These are phyloP conservation scores for Corythucha ciliata DNA, from an alignment of 2,888 invertebrate species.

Conservation along the genomic window DNA sequence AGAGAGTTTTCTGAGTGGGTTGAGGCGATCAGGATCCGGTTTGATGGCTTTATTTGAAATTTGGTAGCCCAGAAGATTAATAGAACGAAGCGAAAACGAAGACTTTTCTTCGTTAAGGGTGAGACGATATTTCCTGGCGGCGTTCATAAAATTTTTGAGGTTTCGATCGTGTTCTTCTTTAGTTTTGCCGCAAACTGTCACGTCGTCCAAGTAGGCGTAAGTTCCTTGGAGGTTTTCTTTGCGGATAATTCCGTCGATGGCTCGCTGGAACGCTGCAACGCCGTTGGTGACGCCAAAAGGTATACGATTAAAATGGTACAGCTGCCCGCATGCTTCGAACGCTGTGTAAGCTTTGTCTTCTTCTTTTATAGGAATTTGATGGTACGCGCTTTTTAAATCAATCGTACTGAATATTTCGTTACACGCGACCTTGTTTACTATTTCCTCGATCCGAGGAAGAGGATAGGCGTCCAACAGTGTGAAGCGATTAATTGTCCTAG, in stretches of 20 bases:
- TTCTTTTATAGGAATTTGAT: slow-evolving; percentile 9
- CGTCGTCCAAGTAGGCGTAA: slow-evolving; percentile 18
- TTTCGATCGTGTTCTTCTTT: slow-evolving; percentile 14
- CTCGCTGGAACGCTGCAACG: slow-evolving; percentile 3
- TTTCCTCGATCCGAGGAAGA: slow-evolving; percentile 42
- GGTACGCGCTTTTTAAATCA: slow-evolving; percentile 11
- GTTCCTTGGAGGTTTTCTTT: slow-evolving; percentile 17
- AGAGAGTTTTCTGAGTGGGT: too few species aligned
- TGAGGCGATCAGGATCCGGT: too few species aligned
- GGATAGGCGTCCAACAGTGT: slow-evolving; percentile 39
- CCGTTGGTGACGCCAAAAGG: slow-evolving; percentile 13
- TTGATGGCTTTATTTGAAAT: too few species aligned
- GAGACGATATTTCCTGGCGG: slow-evolving; percentile 22
- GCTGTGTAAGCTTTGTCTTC: slow-evolving; percentile 7
- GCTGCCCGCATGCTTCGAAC: slow-evolving; percentile 7
- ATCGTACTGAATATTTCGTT: slow-evolving; percentile 11
- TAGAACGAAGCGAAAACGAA: too few species aligned
- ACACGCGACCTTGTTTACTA: slow-evolving; percentile 9
- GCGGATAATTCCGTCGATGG: slow-evolving; percentile 10
- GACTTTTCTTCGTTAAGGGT: slow-evolving; percentile 20
- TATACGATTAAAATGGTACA: slow-evolving; percentile 8
- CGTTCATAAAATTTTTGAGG: not conserved
- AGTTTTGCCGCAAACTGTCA: slow-evolving; percentile 13
- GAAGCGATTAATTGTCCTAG: slow-evolving; percentile 3
- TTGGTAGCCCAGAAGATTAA: too few species aligned